A percentile compares a stretch with the other conserved stretches of the same genome.
Conservation (phyloP, 2,888 invertebrate species). For the Biston stratarius region DNA sequence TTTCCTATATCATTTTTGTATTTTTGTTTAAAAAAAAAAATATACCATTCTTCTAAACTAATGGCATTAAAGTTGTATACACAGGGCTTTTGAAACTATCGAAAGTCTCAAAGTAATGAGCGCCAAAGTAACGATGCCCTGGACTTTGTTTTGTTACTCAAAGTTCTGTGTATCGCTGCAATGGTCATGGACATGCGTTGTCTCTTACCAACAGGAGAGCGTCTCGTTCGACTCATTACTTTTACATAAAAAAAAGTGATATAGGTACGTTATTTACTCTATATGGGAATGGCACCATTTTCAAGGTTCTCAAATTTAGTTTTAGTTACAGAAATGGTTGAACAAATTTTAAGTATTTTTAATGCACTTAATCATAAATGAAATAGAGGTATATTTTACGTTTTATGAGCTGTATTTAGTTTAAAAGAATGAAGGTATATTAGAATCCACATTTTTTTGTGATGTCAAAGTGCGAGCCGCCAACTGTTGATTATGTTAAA, state of each 20-base stretch:
- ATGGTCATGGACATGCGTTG: no score
- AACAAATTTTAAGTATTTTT: background rate
- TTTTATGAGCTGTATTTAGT: background rate
- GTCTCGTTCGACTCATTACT: no score
- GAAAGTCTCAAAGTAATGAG: no score
- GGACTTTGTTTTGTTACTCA: no score
- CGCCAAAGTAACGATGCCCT: no score
- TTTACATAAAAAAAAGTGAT: no score
- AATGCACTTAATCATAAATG: background rate
- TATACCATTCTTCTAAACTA: background rate
- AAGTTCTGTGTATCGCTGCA: no score
- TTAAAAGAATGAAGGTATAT: background rate
- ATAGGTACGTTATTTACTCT: no score
- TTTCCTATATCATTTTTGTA: constrained; percentile 50
- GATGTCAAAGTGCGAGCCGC: constrained; percentile 61
- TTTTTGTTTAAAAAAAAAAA: constrained; percentile 2
- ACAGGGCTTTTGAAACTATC: no score
- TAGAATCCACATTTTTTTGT: background rate
- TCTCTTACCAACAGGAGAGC: no score
- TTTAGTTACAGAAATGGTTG: background rate
- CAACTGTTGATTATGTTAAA: constrained; percentile 56
- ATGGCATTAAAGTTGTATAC: background rate
- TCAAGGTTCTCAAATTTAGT: background rate
- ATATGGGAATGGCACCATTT: background rate
- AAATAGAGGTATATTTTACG: background rate